A percentile compares a stretch with the other conserved stretches of the same genome.
Conservation (phyloP, 1,140 invertebrate species). For the Marisa cornuarietis region DNA sequence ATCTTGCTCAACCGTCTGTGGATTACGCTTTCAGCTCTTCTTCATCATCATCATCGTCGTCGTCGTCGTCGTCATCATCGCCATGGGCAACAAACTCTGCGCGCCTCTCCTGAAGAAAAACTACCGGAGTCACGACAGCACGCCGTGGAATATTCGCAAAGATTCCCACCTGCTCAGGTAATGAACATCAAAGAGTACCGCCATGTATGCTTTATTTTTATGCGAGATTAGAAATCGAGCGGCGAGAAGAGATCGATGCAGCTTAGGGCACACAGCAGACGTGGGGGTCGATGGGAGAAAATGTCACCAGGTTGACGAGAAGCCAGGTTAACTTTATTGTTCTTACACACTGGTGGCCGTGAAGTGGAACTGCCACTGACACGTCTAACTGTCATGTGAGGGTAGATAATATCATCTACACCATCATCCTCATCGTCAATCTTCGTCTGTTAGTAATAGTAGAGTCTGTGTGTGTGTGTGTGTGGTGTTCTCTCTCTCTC, state of each 20-base stretch:
- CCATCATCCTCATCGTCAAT: not conserved
- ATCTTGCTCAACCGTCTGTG: not conserved
- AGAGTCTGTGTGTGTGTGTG: not conserved
- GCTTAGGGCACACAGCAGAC: too few species aligned
- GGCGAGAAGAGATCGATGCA: too few species aligned
- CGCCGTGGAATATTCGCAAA: slow-evolving; percentile 70
- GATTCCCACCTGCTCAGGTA: slow-evolving; percentile 86
- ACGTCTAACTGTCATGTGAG: not conserved
- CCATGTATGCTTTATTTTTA: not conserved
- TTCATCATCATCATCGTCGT: too few species aligned
- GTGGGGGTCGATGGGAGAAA: not conserved
- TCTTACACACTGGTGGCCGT: not conserved
- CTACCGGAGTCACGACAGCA: slow-evolving; percentile 88
- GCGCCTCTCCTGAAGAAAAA: slow-evolving; percentile 91
- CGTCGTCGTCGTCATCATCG: too few species aligned
- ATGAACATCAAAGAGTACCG: slow-evolving; percentile 26
- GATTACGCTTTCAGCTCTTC: not conserved
- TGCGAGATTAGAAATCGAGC: not conserved
- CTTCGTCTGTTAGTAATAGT: not conserved
- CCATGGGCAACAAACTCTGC: slow-evolving; percentile 95
- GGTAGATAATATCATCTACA: not conserved
- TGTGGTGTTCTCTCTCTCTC: not conserved
- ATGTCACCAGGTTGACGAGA: not conserved
- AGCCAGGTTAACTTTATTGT: not conserved
- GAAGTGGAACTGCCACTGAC: not conserved